phyloP scores from a whole-genome alignment of 53 echinoderm and acorn worm species.

The Crossaster papposus region DNA sequence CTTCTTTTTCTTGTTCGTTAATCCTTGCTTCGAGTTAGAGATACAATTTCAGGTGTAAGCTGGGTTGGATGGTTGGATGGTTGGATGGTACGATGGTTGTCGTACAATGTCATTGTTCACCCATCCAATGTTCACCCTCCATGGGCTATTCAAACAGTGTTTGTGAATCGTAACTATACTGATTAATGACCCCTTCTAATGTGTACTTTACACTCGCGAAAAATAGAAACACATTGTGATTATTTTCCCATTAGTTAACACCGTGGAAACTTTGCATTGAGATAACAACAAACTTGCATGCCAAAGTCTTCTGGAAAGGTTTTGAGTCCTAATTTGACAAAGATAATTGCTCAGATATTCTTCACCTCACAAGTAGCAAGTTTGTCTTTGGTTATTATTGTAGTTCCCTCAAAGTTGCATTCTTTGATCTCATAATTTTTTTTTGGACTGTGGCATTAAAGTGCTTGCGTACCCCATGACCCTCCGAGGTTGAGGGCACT shows the following conservation, averaged over 20 bases:
- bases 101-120: no score
- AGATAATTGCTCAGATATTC: not conserved
- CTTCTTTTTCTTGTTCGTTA: conserved; percentile 6
- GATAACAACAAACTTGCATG: conserved; percentile 12
- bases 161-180: not conserved
- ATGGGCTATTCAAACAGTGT: not conserved
- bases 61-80: no score
- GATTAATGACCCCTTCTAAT: conserved; percentile 30
- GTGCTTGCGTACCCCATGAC: not conserved
- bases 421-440: no score
- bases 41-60: not conserved
- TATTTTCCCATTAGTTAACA: conserved; percentile 28
- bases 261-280: not conserved
- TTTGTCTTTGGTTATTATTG: not conserved
- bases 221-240: conserved; percentile 31
- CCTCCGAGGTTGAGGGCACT: not conserved
- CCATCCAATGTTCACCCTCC: not conserved
- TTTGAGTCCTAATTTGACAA: conserved; percentile 29
- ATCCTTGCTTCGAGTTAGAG: not conserved
- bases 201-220: conserved; percentile 10
- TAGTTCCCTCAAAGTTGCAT: not conserved
- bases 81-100: no score
- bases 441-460: not conserved
- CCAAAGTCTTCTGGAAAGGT: conserved; percentile 18
- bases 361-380: not conserved